These are phyloP conservation scores for Radopholus similis DNA, from an alignment of 1,140 invertebrate species.

Conservation along the genomic window DNA sequence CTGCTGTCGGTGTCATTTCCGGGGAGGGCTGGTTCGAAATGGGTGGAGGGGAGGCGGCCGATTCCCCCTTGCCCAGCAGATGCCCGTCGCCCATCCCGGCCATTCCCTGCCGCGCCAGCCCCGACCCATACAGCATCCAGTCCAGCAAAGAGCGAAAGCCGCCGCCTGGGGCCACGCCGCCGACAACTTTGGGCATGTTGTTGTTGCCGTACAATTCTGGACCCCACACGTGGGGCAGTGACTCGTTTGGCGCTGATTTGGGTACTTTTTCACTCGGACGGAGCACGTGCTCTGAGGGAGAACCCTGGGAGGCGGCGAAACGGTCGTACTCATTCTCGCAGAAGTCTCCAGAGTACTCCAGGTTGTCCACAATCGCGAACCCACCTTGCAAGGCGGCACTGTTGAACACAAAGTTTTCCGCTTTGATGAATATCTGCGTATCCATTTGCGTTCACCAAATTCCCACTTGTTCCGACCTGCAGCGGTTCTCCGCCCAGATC, in stretches of 20 bases:
- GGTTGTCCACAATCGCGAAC: conserved; percentile 55
- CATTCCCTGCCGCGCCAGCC: not conserved
- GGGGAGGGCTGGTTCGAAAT: too few relatives aligned
- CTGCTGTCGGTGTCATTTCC: not conserved
- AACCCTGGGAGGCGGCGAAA: not conserved
- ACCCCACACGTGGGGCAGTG: not conserved
- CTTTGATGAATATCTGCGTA: conserved; percentile 52
- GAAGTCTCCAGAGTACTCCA: conserved; percentile 57
- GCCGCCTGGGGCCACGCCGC: not conserved
- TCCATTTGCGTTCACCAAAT: not conserved
- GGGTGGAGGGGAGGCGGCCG: too few relatives aligned
- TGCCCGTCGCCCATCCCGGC: too few relatives aligned
- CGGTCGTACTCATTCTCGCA: conserved; percentile 25
- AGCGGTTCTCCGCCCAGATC: conserved; percentile 47
- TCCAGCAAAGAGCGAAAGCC: not conserved
- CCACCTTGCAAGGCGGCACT: conserved; percentile 48
- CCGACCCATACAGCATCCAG: not conserved
- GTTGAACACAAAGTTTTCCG: conserved; percentile 57
- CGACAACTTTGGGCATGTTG: too few relatives aligned
- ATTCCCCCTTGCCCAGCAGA: too few relatives aligned
- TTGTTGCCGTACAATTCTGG: not conserved
- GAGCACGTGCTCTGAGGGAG: not conserved
- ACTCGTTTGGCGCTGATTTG: not conserved
- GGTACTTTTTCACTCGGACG: not conserved
- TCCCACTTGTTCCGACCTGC: conserved; percentile 31